Evolutionary conservation across 2,113 vertebrate genomes (phyloP).

Genomic region (Eudyptes chrysolophus): DNA sequence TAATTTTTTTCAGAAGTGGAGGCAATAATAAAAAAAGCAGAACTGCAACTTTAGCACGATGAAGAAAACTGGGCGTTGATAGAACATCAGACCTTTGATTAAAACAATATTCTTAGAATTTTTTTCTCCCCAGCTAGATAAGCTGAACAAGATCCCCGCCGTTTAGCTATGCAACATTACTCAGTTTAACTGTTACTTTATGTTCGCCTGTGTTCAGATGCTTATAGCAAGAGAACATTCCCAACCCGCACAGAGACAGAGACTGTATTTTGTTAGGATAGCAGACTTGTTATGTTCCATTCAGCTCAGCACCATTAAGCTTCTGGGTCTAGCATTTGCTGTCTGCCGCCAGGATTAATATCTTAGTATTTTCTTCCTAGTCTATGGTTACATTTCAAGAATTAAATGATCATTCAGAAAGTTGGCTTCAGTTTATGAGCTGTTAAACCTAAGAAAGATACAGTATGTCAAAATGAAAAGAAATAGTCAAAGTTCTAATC

Average conservation of each 20-base stretch:
- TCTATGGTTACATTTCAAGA: constrained; percentile 68
- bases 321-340: constrained; percentile 51
- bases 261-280: constrained; percentile 60
- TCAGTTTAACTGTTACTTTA: constrained; percentile 60
- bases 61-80: neutral
- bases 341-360: constrained; percentile 64
- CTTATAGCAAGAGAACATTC: neutral
- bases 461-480: constrained; percentile 3
- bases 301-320: constrained; percentile 71
- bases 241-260: neutral
- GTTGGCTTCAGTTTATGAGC: constrained; percentile 71
- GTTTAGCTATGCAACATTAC: constrained; percentile 59
- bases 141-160: constrained; percentile 3
- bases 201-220: constrained; percentile 8
- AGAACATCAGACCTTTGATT: constrained; percentile 35
- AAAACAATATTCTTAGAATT: constrained; percentile 39
- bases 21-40: constrained; percentile 13
- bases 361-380: constrained; percentile 49
- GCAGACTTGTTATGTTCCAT: constrained; percentile 48
- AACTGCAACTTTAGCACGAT: neutral
- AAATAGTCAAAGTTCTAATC: constrained; percentile 19
- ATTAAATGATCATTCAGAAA: constrained; percentile 75
- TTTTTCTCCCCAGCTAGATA: constrained; percentile 15
- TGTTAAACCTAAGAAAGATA: constrained; percentile 63
- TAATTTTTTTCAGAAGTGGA: neutral